phyloP scores from a whole-genome alignment of 1,140 invertebrate genomes.

The Rhizoglyphus robini region DNA sequence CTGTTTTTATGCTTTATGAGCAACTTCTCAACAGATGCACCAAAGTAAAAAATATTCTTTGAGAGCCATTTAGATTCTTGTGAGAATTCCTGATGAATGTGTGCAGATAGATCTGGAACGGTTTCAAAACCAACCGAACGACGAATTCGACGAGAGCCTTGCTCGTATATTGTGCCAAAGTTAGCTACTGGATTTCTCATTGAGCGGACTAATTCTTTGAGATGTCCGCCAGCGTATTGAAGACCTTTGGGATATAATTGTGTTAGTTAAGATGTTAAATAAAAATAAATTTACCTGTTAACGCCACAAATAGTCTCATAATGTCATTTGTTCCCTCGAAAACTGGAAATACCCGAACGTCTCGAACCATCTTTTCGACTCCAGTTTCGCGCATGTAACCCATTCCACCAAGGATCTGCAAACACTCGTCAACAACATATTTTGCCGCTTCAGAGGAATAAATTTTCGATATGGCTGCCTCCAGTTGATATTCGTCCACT shows the following conservation, averaged over 20 bases:
- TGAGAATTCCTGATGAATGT: slow-evolving; percentile 47
- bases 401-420: slow-evolving; percentile 85
- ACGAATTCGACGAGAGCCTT: slow-evolving; percentile 64
- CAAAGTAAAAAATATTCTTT: slow-evolving; percentile 56
- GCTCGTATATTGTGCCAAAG: slow-evolving; percentile 47
- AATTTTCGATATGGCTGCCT: no score
- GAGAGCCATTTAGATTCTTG: slow-evolving; percentile 49
- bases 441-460: slow-evolving; percentile 94
- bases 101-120: slow-evolving; percentile 38
- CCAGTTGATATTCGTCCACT: slow-evolving; percentile 46
- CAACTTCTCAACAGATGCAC: slow-evolving; percentile 61
- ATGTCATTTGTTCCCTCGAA: slow-evolving; percentile 99
- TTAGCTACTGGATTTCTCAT: slow-evolving; percentile 38
- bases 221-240: slow-evolving; percentile 39
- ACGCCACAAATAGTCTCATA: slow-evolving; percentile 89
- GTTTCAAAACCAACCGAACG: slow-evolving; percentile 62
- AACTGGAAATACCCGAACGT: slow-evolving; percentile 92
- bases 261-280: not conserved
- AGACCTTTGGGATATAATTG: slow-evolving; percentile 27
- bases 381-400: slow-evolving; percentile 90
- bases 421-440: slow-evolving; percentile 88
- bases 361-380: slow-evolving; percentile 78
- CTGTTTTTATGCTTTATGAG: slow-evolving; percentile 80
- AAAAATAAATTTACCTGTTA: slow-evolving; percentile 56
- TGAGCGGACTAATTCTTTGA: slow-evolving; percentile 39